Percentiles rank a stretch among this genome's conserved stretches.
Conservation (phyloP, 2,113 vertebrate species). For the Phoxinus phoxinus region DNA sequence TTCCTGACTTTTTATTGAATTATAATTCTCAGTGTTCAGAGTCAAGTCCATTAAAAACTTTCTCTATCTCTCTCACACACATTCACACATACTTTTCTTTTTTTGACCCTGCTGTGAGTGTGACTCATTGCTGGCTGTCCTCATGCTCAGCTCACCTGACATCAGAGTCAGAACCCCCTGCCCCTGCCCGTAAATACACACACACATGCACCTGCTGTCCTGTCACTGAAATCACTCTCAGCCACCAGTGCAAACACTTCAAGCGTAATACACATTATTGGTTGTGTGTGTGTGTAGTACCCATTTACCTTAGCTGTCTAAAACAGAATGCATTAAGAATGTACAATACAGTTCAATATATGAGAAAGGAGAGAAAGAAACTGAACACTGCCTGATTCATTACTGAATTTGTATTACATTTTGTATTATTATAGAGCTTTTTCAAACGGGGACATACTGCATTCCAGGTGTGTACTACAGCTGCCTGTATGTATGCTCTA, state of each 20-base stretch:
- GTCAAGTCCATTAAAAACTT: background rate
- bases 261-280: background rate
- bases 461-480: too few species aligned
- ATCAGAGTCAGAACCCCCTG: constrained; percentile 12
- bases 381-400: too few species aligned
- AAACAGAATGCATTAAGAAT: background rate
- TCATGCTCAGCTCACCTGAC: constrained; percentile 8
- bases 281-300: background rate
- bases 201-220: background rate
- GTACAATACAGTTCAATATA: too few species aligned
- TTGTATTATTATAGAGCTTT: too few species aligned
- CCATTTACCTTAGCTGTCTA: background rate
- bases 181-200: constrained; percentile 3
- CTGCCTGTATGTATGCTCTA: too few species aligned
- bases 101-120: constrained; percentile 30
- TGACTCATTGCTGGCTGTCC: constrained; percentile 39
- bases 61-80: background rate
- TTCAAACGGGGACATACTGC: too few species aligned
- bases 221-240: constrained; percentile 20
- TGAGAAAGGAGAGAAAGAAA: too few species aligned
- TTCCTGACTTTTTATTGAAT: background rate
- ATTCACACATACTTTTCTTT: background rate
- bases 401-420: too few species aligned
- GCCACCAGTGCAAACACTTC: background rate
- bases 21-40: background rate